Conservation (phyloP, 1,140 invertebrate species). For the Dinoponera quadriceps region DNA sequence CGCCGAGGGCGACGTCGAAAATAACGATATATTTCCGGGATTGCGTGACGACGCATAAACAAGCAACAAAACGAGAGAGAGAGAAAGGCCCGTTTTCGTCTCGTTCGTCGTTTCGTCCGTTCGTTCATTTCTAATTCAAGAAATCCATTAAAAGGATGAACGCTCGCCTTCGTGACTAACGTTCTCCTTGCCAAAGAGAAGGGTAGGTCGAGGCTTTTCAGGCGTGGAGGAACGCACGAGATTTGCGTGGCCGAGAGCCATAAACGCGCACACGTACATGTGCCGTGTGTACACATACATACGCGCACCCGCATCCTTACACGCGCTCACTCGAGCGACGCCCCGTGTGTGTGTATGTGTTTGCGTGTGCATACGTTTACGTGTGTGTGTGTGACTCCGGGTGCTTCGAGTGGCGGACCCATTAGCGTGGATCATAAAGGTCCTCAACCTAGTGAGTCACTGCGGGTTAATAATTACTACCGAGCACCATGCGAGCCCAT, state of each 20-base stretch:
- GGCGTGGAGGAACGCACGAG: slow-evolving; percentile 71
- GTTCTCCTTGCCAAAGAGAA: not conserved
- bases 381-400: slow-evolving; percentile 19
- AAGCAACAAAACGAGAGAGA: slow-evolving; percentile 36
- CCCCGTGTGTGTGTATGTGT: not conserved
- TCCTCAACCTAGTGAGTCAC: slow-evolving; percentile 81
- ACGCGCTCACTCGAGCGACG: not conserved
- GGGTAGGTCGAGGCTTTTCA: slow-evolving; percentile 72
- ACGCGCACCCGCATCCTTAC: slow-evolving; percentile 32
- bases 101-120: not conserved
- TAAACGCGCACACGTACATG: slow-evolving; percentile 54
- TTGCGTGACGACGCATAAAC: slow-evolving; percentile 52
- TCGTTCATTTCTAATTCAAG: slow-evolving; percentile 64
- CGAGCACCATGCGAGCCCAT: slow-evolving; percentile 34
- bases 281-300: not conserved
- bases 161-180: slow-evolving; percentile 41
- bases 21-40: slow-evolving; percentile 57
- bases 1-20: slow-evolving; percentile 36
- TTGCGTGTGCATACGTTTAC: too few relatives aligned
- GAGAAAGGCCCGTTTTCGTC: not conserved
- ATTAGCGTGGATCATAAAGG: slow-evolving; percentile 80
- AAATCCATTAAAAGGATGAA: slow-evolving; percentile 65
- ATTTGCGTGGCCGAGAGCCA: slow-evolving; percentile 71
- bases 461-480: slow-evolving; percentile 76
- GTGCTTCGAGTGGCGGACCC: slow-evolving; percentile 65